Percentiles rank a stretch among this genome's conserved stretches.
These are phyloP conservation scores for Helarctos malayanus DNA, from an alignment of 2,797 vertebrate genomes.

Conservation along the genomic window DNA sequence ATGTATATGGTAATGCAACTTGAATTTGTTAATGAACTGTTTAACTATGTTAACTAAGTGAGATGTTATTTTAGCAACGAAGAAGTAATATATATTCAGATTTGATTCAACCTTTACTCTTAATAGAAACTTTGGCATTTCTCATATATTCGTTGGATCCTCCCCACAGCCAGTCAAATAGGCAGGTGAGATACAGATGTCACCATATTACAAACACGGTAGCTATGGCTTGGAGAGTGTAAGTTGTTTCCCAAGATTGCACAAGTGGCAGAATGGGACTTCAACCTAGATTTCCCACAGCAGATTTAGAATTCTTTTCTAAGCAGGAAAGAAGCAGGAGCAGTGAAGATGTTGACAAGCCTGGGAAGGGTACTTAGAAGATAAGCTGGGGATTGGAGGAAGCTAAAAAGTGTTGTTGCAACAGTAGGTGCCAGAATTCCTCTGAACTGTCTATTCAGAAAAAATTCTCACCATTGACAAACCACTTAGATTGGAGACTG, in stretches of 20 bases:
- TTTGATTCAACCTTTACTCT: background rate
- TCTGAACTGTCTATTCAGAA: background rate
- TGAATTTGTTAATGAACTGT: background rate
- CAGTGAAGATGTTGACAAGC: background rate
- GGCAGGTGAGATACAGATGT: background rate
- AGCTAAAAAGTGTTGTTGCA: background rate
- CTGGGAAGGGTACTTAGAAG: background rate
- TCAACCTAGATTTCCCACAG: background rate
- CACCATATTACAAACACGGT: background rate
- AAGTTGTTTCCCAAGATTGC: background rate
- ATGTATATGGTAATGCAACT: background rate
- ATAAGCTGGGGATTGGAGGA: background rate
- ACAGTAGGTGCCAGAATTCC: background rate
- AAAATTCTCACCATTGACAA: background rate
- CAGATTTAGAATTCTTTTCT: background rate
- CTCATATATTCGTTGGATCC: background rate
- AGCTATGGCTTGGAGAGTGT: background rate
- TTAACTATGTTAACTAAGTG: background rate
- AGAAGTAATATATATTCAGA: background rate
- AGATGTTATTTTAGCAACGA: background rate
- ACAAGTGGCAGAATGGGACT: background rate
- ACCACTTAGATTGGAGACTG: background rate
- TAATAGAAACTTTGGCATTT: background rate
- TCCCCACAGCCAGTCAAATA: background rate
- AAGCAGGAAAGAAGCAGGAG: background rate